phyloP scores from a whole-genome alignment of 2,888 invertebrate species.

The Sepioteuthis lessoniana region DNA sequence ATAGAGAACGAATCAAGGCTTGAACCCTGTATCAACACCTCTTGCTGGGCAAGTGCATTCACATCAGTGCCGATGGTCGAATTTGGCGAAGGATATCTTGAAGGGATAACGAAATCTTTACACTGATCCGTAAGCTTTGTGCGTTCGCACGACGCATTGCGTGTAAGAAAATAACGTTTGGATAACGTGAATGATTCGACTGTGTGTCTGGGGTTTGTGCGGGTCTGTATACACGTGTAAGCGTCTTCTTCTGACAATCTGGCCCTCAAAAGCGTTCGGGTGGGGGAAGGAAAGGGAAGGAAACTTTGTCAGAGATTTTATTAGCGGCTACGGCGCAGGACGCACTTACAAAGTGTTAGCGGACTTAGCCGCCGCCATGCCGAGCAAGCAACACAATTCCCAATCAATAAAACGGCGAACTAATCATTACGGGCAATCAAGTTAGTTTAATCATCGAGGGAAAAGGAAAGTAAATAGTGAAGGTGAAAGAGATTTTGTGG shows the following conservation, averaged over 20 bases:
- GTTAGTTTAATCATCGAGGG: constrained; percentile 23
- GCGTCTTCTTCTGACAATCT: background rate
- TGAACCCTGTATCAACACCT: too few relatives aligned
- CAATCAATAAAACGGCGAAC: background rate
- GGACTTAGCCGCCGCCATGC: background rate
- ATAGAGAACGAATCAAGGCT: too few relatives aligned
- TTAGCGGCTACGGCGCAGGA: background rate
- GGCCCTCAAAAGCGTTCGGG: background rate
- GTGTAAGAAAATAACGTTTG: too few relatives aligned
- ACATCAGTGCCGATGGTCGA: too few relatives aligned
- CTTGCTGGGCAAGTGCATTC: too few relatives aligned
- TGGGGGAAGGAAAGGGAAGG: background rate
- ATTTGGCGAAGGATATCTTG: too few relatives aligned
- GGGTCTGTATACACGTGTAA: background rate
- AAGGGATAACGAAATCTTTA: too few relatives aligned
- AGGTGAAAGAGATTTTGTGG: background rate
- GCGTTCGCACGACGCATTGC: too few relatives aligned
- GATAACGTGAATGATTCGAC: background rate
- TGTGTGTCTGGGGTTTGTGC: background rate
- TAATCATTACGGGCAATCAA: constrained; percentile 33
- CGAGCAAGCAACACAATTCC: background rate
- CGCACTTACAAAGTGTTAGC: background rate
- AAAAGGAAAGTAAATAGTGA: background rate
- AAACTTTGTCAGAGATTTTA: background rate
- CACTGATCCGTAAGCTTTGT: too few relatives aligned